phyloP scores from a whole-genome alignment of 2,113 vertebrate species.

The Vanacampus margaritifer region DNA sequence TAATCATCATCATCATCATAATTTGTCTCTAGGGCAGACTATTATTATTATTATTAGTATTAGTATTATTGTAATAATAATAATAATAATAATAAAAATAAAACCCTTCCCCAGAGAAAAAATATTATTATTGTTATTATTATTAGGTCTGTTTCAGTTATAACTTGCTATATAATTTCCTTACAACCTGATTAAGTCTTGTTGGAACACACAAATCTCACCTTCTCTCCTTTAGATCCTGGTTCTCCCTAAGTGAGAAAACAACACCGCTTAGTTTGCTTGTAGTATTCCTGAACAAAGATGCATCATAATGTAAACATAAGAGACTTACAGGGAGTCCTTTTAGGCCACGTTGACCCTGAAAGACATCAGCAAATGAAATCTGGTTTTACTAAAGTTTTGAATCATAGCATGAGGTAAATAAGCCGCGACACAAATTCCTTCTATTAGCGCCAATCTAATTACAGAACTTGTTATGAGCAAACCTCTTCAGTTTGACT shows the following conservation, averaged over 20 bases:
- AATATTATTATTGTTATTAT: too few species aligned
- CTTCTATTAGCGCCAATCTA: background rate
- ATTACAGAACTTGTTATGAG: slow-evolving; percentile 1
- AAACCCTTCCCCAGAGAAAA: too few species aligned
- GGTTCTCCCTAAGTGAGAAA: slow-evolving; percentile 79
- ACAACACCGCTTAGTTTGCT: slow-evolving; percentile 1
- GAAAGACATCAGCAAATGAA: slow-evolving; percentile 33
- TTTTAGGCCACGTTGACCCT: slow-evolving; percentile 74
- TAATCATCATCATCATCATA: too few species aligned
- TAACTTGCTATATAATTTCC: too few species aligned
- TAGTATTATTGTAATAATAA: too few species aligned
- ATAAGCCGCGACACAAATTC: background rate
- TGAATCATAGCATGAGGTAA: background rate
- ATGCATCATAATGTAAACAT: background rate
- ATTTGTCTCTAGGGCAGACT: too few species aligned
- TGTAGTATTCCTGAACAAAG: background rate
- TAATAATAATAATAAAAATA: too few species aligned
- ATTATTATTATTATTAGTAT: too few species aligned
- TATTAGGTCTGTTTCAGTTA: too few species aligned
- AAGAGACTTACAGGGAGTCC: slow-evolving; percentile 68
- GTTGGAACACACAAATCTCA: slow-evolving; percentile 21
- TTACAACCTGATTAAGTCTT: background rate
- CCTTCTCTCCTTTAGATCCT: slow-evolving; percentile 71
- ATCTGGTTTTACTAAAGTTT: background rate
- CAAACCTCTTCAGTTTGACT: slow-evolving; percentile 14